Evolutionary conservation across 2,888 invertebrate species (phyloP), one percentile per base, ranked within the genome.

Genomic region (Cancer borealis): DNA sequence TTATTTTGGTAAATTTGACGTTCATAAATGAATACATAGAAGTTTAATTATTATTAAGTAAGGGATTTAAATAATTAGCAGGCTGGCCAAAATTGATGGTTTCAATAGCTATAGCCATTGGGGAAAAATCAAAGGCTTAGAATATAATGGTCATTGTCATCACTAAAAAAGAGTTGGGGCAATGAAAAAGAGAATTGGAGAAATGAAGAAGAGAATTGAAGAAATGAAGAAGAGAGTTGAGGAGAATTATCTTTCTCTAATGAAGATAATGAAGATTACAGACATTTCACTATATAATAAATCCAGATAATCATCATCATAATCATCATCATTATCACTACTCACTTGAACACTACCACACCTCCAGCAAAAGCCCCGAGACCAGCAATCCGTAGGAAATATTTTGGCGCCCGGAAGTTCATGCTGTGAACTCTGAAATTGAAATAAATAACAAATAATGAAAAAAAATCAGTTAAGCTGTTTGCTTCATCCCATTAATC

Each of bases 321-420:
- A 0, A 39, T 39, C 39, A 39, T 0, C 39, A 39, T 0, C 39
- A 39, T 8, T 2, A 47, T 1, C 6, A 26, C 8, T n/a, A 73
- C 93, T 93, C 47, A 93, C 93, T 93, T 93, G 46, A 93, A 92
- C 46, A 93, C 60, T 14, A 91, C 92, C 10, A 93, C 92, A 39
- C 93, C 93, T 46, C 93, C 93, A 4, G 88, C 91, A 54, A 91
- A 88, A 3, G 93, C 54, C 12, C 93, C 93, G 5, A 93, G 21
- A 4, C 66, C 93, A 88, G 87, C 92, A 12, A 93, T n/a, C 5
- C 91, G 60, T 1, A 93, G 49, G 2, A 93, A 45, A 47, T 88
- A 90, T 66, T 92, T 93, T 5, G 93, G 93, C 8, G 88, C 26
- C 46, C n/a, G 91, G 54, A 90, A 91, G 4, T 21, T 90, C 93